phyloP scores from a whole-genome alignment of 1,140 invertebrate species.

The Papilio polytes region DNA sequence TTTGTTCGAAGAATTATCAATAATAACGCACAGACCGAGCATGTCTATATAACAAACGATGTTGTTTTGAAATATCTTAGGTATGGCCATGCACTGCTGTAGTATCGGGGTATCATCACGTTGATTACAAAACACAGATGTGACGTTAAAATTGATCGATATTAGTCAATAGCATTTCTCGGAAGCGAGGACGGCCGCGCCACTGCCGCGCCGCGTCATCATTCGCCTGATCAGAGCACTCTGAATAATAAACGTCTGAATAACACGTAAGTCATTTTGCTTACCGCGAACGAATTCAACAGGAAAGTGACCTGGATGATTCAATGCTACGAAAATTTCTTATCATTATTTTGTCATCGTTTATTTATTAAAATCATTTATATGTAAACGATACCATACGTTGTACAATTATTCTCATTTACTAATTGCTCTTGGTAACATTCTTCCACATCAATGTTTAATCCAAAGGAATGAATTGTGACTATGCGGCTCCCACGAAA shows the following conservation, averaged over 20 bases:
- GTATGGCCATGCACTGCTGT: not conserved
- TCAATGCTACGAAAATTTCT: conserved; percentile 25
- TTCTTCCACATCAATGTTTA: not conserved
- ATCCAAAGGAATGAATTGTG: not conserved
- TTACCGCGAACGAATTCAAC: conserved; percentile 40
- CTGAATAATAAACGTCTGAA: conserved; percentile 37
- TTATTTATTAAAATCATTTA: conserved; percentile 8
- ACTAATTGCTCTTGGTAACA: not conserved
- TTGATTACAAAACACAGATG: conserved; percentile 20
- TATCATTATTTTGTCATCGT: not conserved
- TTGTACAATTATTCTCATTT: not conserved
- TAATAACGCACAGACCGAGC: conserved; percentile 4
- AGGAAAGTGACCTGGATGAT: conserved; percentile 29
- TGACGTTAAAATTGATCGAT: conserved; percentile 31
- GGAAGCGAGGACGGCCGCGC: conserved; percentile 45
- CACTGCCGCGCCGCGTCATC: conserved; percentile 44
- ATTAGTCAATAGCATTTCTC: conserved; percentile 51
- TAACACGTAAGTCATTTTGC: conserved; percentile 41
- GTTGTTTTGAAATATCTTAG: conserved; percentile 23
- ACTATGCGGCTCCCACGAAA: not conserved
- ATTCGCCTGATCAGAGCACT: conserved; percentile 42
- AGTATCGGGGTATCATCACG: conserved; percentile 9
- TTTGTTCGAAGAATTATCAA: conserved; percentile 32
- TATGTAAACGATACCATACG: not conserved
- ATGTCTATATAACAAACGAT: conserved; percentile 25